Evolutionary conservation across 1,140 invertebrate species (phyloP), one percentile per base, ranked within the genome.

Genomic region (Acromyrmex heyeri): DNA sequence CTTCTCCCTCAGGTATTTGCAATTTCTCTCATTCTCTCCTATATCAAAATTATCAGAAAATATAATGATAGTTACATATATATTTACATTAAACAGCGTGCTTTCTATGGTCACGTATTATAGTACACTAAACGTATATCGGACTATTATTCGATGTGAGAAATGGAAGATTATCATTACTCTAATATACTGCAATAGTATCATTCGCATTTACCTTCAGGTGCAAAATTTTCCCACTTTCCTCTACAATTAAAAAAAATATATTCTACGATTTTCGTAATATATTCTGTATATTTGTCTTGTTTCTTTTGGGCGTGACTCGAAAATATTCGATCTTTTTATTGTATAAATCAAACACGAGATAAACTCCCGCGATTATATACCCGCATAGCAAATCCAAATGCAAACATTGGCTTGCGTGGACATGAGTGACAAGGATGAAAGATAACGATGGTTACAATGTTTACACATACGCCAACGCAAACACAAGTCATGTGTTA

Each of bases 381-480:
- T 27, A 38, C 50, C 67, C 79, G 79, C 67, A 72, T 73, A 21
- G 79, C 38, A 82, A 73, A 73, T 82, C 67, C 67, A 5, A 57
- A 59, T 59, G 79, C 53, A 82, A 82, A 82, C 55, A 82, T 72
- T 82, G 67, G 18, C 24, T 82, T 7, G 38, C 53, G 7, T 67
- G 67, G 24, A 82, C 67, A 55, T 48, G 79, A 82, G 24, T 73
- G 79, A 82, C 38, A 38, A 82, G 78, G 34, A 82, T 16, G 78
- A 72, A 82, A 73, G 79, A 72, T 82, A 82, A 82, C 44, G 79
- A 34, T 24, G 67, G 79, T 59, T 48, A 82, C 34, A 73, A 82
- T 48, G 53, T 82, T 82, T 82, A 73, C 79, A 59, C 34, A 10
- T 57, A 21, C 24, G 44, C 27, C 30, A 59, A 72, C 4, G 34